These are phyloP conservation scores for Oryzias javanicus DNA, from an alignment of 2,113 vertebrate species.

Conservation along the genomic window DNA sequence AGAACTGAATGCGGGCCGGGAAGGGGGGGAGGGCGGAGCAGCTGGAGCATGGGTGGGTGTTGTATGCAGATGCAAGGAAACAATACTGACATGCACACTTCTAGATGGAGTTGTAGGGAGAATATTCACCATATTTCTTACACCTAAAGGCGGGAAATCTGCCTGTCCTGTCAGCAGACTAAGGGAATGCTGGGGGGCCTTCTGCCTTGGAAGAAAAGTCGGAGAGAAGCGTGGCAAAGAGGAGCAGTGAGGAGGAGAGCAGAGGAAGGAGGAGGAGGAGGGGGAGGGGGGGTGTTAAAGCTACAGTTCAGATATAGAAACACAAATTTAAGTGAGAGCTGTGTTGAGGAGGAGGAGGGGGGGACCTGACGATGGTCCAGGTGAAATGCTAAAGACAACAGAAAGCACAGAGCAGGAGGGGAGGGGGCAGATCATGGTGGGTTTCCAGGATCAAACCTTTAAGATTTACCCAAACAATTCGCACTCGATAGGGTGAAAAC, in stretches of 20 bases:
- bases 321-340: slow-evolving; percentile 2
- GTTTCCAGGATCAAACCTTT: too few relatives aligned
- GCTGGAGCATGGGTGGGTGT: slow-evolving; percentile 59
- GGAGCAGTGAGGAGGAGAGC: slow-evolving; percentile 36
- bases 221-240: slow-evolving; percentile 79
- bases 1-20: slow-evolving; percentile 38
- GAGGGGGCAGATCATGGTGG: slow-evolving; percentile 30
- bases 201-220: slow-evolving; percentile 82
- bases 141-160: slow-evolving; percentile 80
- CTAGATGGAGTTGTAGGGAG: slow-evolving; percentile 73
- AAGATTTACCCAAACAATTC: too few relatives aligned
- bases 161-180: slow-evolving; percentile 81
- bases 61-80: slow-evolving; percentile 77
- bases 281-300: not conserved
- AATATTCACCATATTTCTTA: slow-evolving; percentile 85
- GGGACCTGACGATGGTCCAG: slow-evolving; percentile 18
- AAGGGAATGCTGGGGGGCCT: slow-evolving; percentile 79
- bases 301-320: too few relatives aligned
- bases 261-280: slow-evolving; percentile 21
- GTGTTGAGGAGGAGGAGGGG: slow-evolving; percentile 20
- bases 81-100: slow-evolving; percentile 82
- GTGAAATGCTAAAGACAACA: slow-evolving; percentile 31
- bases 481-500: slow-evolving; percentile 42
- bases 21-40: slow-evolving; percentile 16
- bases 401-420: slow-evolving; percentile 34